Evolutionary conservation across 2,113 vertebrate species (phyloP).

Genomic region (Tinamus guttatus): DNA sequence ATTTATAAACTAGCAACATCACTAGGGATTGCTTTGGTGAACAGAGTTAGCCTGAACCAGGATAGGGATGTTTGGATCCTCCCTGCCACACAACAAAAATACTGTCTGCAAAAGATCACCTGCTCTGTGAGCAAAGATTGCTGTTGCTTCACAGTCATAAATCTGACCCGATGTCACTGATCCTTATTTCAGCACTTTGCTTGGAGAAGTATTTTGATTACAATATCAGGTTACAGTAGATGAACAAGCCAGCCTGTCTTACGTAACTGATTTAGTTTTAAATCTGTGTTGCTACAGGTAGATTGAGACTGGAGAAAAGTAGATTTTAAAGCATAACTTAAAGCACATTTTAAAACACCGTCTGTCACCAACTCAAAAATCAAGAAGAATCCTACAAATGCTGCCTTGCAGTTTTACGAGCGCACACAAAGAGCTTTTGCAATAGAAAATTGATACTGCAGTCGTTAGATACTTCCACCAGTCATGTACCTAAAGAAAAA

Average conservation of each 20-base stretch:
- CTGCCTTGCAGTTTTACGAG: too few species aligned
- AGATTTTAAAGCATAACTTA: neutral
- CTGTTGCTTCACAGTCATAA: neutral
- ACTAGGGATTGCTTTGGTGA: neutral
- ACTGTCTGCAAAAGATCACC: neutral
- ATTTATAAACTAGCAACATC: neutral
- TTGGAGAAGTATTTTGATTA: neutral
- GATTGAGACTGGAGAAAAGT: neutral
- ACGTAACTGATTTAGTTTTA: neutral
- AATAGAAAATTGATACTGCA: neutral
- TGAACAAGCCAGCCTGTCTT: neutral
- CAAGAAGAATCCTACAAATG: neutral
- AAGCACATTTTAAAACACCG: neutral
- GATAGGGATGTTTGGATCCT: neutral
- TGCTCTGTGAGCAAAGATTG: neutral
- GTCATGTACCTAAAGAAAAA: conserved; percentile 37
- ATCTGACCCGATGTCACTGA: neutral
- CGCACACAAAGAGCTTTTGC: neutral
- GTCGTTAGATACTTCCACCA: neutral
- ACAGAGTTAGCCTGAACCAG: neutral
- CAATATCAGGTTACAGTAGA: neutral
- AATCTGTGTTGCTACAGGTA: neutral
- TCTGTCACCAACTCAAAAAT: neutral
- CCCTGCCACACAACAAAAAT: neutral
- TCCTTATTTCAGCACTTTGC: neutral